Evolutionary conservation across 2,888 invertebrate genomes (phyloP), one percentile per base, ranked within the genome.

Genomic region (Cetonia aurata): DNA sequence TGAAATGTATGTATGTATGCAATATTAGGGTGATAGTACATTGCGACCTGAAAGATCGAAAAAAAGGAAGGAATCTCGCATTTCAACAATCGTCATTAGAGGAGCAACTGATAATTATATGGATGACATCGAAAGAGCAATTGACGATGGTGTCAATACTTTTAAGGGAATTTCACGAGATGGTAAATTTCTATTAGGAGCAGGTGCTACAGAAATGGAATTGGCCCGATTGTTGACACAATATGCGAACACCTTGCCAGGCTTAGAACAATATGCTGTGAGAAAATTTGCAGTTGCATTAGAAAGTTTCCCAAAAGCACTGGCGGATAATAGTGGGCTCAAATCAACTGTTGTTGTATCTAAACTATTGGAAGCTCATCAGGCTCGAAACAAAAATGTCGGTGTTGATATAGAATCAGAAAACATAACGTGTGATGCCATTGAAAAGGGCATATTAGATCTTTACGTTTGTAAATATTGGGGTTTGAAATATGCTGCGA

Each of bases 81-180:
- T 99, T 73, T 90, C 98, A 0, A 99, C 99, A 0, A 91, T 99
- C 77, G 92, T 99, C 10, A 89, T 99, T 72, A 90, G 99, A 75
- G 99, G 99, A 0, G 93, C 99, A 0, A 98, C 99, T 3, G 97
- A 98, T 76, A 98, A 98, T 84, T 95, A 95, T 80, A 96, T 99
- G 96, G 99, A 99, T 84, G 99, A 99, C 80, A 93, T 99, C 79
- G 99, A 99, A 86, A 89, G 99, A 72, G 96, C 99, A 31, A 91
- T 99, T 79, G 98, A 99, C 85, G 99, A 99, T 87, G 99, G 98
- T 72, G 96, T 99, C 17, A 99, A 99, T 83, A 98, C 97, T 41
- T 99, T 76, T 25, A 65, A 81, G 81, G 79, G 83, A 59, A 77
- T 85, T 46, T 74, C 82, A 13, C 78, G 83, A 67, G 82, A 84